Base-by-base conservation (phyloP, 2,888 invertebrate species). In the Oconnorella tubifera region DNA sequence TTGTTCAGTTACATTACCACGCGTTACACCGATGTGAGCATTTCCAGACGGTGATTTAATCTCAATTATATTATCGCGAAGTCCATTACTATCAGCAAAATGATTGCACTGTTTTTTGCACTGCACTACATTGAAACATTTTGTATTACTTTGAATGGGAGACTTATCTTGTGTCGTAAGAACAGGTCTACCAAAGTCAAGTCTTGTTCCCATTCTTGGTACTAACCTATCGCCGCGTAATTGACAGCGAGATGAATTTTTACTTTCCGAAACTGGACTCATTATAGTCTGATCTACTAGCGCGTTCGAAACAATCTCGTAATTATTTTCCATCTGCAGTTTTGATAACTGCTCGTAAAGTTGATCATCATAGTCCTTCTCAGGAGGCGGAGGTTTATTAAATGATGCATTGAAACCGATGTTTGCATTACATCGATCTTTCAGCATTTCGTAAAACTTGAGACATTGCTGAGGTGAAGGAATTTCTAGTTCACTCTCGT, bases 151-250 rank as follows among this genome's bases (percentile, higher is more conserved):
- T n/a, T n/a, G n/a, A n/a, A n/a, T n/a, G n/a, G n/a, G 48, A 48
- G 14, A 19, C 14, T n/a, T 14, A 48, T n/a, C 14, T 14, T 14
- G 48, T 14, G 48, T 14, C 14, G 48, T 14, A 48, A 14, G 14
- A 10, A 25, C 55, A 10, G n/a, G 55, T 23, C 55, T 10, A 25
- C 59, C n/a, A 33, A 61, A 78, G 66, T 76, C 80, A 58, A 77
- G 70, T 61, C 78, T 68, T 2, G 79, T 80, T 33, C 80, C 80
- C 80, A 80, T 80, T 27, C 80, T 72, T 14, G 80, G 80, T 50
- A 80, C 79, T 68, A 76, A 73, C 23, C 66, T 23, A 14, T 48
- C 33, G 32, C 40, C 19, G 19, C 40, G 40, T 14, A 40, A 40
- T 19, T 40, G 40, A 40, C 40, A 10, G n/a, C n/a, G n/a, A n/a